Evolutionary conservation across 2,797 vertebrate species (phyloP).

Genomic region (Phyllotis vaccarum): DNA sequence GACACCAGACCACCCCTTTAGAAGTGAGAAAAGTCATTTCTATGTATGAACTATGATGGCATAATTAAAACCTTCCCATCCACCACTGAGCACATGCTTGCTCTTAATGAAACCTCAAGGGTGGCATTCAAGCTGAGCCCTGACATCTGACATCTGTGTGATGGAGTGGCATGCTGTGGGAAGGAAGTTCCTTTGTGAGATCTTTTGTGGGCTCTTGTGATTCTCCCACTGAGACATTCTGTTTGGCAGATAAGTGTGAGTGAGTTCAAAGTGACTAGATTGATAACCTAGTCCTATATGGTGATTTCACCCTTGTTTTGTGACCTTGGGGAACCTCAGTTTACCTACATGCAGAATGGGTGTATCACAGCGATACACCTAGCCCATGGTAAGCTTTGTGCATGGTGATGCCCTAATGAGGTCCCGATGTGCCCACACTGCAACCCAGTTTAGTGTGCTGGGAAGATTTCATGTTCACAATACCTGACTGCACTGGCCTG

Average conservation of each 20-base stretch:
- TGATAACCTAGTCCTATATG: background rate
- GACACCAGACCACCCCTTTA: background rate
- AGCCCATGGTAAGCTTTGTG: background rate
- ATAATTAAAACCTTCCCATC: slow-evolving; percentile 36
- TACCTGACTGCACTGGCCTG: background rate
- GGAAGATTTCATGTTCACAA: background rate
- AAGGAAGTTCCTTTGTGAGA: background rate
- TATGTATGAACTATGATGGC: slow-evolving; percentile 6
- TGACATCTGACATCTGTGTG: slow-evolving; percentile 4
- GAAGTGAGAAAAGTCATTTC: slow-evolving; percentile 31
- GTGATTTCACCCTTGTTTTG: background rate
- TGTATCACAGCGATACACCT: background rate
- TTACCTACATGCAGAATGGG: background rate
- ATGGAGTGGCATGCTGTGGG: background rate
- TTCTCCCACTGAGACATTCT: background rate
- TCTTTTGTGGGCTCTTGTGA: background rate
- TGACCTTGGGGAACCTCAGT: background rate
- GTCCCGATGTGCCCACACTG: background rate
- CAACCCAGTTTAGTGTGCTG: background rate
- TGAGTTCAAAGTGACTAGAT: background rate
- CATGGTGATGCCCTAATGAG: too few relatives aligned
- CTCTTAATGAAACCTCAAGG: background rate
- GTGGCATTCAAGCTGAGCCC: background rate
- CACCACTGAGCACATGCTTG: background rate
- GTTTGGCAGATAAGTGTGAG: background rate